A percentile compares a stretch with the other conserved stretches of the same genome.
Conservation (phyloP, 2,797 vertebrate genomes). For the Lacerta bilineata region DNA sequence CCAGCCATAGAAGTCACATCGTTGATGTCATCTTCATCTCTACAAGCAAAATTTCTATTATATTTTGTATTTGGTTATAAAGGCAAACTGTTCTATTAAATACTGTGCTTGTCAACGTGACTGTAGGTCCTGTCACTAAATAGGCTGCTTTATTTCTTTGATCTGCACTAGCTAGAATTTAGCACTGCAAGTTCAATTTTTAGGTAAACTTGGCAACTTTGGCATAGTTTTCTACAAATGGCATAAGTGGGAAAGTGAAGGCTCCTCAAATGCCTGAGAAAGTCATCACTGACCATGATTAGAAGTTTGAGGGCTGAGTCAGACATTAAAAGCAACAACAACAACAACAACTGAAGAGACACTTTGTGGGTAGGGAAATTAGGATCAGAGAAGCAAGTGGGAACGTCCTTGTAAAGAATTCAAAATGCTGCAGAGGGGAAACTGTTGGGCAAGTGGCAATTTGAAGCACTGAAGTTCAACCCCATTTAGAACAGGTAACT, state of each 20-base stretch:
- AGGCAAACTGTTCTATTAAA: background rate
- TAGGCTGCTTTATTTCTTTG: background rate
- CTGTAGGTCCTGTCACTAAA: background rate
- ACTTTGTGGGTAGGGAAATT: background rate
- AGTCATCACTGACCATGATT: background rate
- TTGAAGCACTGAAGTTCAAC: background rate
- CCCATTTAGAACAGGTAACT: too few relatives aligned
- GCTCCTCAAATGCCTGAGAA: background rate
- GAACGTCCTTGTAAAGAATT: background rate
- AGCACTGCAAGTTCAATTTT: background rate
- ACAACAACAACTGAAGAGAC: background rate
- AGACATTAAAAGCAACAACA: background rate
- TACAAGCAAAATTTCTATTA: conserved; percentile 61
- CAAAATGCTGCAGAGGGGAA: background rate
- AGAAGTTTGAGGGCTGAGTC: background rate
- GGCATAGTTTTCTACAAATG: background rate
- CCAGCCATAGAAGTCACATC: conserved; percentile 92
- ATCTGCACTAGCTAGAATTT: background rate
- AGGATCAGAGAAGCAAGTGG: too few relatives aligned
- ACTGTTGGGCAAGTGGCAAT: background rate
- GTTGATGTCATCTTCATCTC: conserved; percentile 90
- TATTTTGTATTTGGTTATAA: background rate
- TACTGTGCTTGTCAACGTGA: background rate
- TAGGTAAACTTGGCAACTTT: background rate
- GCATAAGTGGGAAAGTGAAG: background rate